Evolutionary conservation across 2,888 invertebrate genomes (phyloP).

Genomic region (Frankliniella fusca): DNA sequence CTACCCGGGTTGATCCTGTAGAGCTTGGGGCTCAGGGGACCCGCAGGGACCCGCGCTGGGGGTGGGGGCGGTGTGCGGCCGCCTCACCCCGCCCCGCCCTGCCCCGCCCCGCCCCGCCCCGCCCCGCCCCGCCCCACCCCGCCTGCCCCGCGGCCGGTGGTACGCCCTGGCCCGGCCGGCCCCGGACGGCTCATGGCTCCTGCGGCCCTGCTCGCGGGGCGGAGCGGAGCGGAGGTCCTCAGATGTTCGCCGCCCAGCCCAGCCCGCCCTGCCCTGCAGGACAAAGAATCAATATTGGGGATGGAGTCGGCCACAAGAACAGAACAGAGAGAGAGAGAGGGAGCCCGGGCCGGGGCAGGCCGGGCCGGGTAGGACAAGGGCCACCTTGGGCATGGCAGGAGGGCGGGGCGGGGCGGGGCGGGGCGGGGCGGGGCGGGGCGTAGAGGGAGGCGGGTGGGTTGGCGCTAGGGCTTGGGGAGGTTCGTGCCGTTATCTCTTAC

Average conservation of each 20-base stretch:
- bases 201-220: neutral
- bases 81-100: neutral
- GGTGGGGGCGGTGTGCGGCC: neutral
- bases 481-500: neutral
- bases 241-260: slow-evolving; percentile 17
- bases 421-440: neutral
- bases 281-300: slow-evolving; percentile 25
- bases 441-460: neutral
- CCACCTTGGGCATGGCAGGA: neutral
- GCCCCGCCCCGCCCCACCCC: neutral
- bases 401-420: neutral
- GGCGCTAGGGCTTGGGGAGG: neutral
- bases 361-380: neutral
- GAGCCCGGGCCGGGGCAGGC: neutral
- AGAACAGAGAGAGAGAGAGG: neutral
- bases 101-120: neutral
- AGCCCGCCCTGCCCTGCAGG: neutral
- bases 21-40: slow-evolving; percentile 23
- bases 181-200: neutral
- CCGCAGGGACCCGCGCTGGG: neutral
- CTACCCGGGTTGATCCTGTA: slow-evolving; percentile 13
- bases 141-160: neutral
- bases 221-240: neutral
- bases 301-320: slow-evolving; percentile 14
- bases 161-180: neutral